Evolutionary conservation across 2,113 vertebrate species (phyloP).

Genomic region (Struthio camelus): DNA sequence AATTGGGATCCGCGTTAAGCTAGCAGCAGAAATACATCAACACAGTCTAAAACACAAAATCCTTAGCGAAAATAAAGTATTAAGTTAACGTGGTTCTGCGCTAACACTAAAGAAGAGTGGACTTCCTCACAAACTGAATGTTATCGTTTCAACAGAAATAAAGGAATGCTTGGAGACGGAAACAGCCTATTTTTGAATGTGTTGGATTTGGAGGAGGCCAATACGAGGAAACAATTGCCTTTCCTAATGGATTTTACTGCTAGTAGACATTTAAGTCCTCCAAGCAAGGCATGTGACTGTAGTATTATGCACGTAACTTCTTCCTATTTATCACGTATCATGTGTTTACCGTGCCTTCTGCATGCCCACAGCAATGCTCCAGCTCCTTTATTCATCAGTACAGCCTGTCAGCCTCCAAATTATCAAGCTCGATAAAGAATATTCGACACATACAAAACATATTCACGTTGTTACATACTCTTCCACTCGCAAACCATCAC

Average conservation of each 20-base stretch:
- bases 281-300: neutral
- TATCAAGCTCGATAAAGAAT: neutral
- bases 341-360: neutral
- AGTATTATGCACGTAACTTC: neutral
- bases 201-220: neutral
- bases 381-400: neutral
- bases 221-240: neutral
- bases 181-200: neutral
- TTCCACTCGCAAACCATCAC: neutral
- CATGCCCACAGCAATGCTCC: neutral
- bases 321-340: neutral
- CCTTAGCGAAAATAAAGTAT: neutral
- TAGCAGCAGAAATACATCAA: neutral
- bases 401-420: neutral
- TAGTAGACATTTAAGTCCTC: neutral
- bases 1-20: neutral
- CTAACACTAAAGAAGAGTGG: neutral
- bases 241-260: neutral
- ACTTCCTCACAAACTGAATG: too few relatives aligned
- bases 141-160: neutral
- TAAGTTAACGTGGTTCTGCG: neutral
- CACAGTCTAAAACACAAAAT: neutral
- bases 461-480: neutral
- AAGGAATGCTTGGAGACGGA: neutral
- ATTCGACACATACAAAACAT: neutral